Conservation (phyloP, 2,888 invertebrate species). For the Gari tellinella region DNA sequence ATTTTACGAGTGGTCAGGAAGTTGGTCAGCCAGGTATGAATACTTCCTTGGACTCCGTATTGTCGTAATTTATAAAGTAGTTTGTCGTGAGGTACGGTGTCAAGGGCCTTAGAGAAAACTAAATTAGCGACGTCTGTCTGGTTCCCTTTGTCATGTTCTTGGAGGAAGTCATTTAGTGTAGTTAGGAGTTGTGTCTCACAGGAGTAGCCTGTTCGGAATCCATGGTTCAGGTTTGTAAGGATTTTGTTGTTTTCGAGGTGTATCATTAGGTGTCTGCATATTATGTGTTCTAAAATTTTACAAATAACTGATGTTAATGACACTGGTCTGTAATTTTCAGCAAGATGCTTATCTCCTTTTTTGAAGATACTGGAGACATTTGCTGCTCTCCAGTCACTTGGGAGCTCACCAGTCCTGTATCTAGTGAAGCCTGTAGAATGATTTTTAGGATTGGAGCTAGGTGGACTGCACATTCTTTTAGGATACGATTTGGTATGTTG, state of each 20-base stretch:
- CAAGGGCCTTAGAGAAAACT: slow-evolving; percentile 9
- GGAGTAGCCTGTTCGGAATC: slow-evolving; percentile 14
- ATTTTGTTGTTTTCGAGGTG: slow-evolving; percentile 5
- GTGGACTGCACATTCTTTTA: too few species aligned
- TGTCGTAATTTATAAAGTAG: slow-evolving; percentile 10
- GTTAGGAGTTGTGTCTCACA: slow-evolving; percentile 7
- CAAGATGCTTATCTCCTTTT: slow-evolving; percentile 17
- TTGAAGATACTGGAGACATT: too few species aligned
- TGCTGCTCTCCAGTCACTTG: too few species aligned
- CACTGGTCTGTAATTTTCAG: slow-evolving; percentile 9
- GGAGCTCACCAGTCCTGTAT: slow-evolving; percentile 19
- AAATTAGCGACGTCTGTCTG: slow-evolving; percentile 14
- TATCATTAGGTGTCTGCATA: slow-evolving; percentile 2
- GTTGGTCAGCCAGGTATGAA: too few species aligned
- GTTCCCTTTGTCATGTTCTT: background rate
- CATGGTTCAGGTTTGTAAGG: slow-evolving; percentile 16
- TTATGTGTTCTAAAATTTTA: slow-evolving; percentile 27
- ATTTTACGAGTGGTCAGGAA: too few species aligned
- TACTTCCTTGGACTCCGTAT: too few species aligned
- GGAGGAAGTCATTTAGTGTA: slow-evolving; percentile 15
- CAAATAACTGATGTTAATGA: too few species aligned
- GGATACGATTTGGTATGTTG: too few species aligned
- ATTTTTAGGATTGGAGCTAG: too few species aligned
- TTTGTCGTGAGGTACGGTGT: slow-evolving; percentile 9
- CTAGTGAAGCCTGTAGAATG: too few species aligned